Percentiles rank a stretch among this genome's conserved stretches.
phyloP scores from a whole-genome alignment of 2,113 vertebrate genomes.

The Phylloscopus trochilus region DNA sequence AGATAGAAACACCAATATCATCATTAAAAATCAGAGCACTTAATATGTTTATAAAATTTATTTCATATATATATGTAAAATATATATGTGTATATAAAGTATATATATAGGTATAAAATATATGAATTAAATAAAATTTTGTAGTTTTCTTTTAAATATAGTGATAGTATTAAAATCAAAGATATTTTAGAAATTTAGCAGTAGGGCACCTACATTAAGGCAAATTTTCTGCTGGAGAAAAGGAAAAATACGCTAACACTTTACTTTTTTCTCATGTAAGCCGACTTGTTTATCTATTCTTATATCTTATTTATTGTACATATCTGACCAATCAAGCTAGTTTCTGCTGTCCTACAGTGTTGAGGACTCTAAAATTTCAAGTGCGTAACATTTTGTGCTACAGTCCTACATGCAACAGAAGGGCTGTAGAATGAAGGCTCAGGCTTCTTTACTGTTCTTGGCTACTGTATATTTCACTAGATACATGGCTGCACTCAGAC shows the following conservation, averaged over 20 bases:
- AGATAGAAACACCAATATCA: background rate
- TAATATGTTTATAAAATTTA: background rate
- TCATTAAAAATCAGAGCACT: background rate
- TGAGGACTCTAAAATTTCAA: background rate
- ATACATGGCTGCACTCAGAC: background rate
- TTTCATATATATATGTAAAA: background rate
- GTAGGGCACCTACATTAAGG: background rate
- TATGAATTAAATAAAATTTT: background rate
- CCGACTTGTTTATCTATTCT: background rate
- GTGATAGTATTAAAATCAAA: background rate
- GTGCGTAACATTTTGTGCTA: background rate
- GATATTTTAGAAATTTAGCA: background rate
- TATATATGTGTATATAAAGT: background rate
- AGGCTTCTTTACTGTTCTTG: background rate
- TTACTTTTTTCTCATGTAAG: background rate
- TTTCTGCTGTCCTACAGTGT: background rate
- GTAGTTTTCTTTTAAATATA: background rate
- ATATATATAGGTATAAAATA: background rate
- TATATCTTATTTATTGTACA: background rate
- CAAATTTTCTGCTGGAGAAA: background rate
- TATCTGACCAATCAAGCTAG: background rate
- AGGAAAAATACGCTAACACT: background rate
- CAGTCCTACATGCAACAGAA: background rate
- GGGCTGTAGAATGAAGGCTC: background rate
- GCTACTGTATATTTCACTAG: background rate